Percentiles rank a stretch among this genome's conserved stretches.
Evolutionary conservation across 2,888 invertebrate species (phyloP).

Genomic region (Pseudococcus jackbeardsleyi): DNA sequence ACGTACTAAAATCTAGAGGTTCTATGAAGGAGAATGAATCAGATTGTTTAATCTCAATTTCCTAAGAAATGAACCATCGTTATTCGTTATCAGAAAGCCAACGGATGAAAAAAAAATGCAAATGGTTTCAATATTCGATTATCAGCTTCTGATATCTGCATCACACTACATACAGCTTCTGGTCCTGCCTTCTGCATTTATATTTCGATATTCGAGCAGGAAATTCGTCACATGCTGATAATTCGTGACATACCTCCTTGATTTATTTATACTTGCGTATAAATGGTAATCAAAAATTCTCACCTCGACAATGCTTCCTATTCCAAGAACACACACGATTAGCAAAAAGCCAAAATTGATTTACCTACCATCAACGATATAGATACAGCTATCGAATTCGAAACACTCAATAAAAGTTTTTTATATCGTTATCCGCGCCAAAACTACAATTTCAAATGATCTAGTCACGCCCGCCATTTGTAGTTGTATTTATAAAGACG

Average conservation of each 20-base stretch:
- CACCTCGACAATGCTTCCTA: too few relatives aligned
- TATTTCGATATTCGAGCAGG: neutral
- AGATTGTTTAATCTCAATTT: too few relatives aligned
- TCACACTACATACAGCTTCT: neutral
- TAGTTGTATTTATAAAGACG: slow-evolving; percentile 30
- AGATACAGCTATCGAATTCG: neutral
- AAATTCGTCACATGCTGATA: neutral
- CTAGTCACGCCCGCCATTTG: slow-evolving; percentile 8
- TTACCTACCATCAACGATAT: neutral
- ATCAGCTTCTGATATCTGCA: too few relatives aligned
- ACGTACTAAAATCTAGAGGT: too few relatives aligned
- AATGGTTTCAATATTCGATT: too few relatives aligned
- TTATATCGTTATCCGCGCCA: slow-evolving; percentile 3
- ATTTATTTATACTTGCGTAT: neutral
- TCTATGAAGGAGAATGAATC: too few relatives aligned
- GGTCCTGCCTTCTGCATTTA: neutral
- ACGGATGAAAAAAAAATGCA: too few relatives aligned
- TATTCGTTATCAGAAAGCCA: too few relatives aligned
- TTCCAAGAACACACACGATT: too few relatives aligned
- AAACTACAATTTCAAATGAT: slow-evolving; percentile 6
- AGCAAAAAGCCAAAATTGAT: neutral
- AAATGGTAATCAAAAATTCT: neutral
- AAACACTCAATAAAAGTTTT: slow-evolving; percentile 12
- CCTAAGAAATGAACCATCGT: too few relatives aligned
- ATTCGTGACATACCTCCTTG: neutral